These are phyloP conservation scores for Scartelaos histophorus DNA, from an alignment of 2,113 vertebrate species.

Conservation along the genomic window DNA sequence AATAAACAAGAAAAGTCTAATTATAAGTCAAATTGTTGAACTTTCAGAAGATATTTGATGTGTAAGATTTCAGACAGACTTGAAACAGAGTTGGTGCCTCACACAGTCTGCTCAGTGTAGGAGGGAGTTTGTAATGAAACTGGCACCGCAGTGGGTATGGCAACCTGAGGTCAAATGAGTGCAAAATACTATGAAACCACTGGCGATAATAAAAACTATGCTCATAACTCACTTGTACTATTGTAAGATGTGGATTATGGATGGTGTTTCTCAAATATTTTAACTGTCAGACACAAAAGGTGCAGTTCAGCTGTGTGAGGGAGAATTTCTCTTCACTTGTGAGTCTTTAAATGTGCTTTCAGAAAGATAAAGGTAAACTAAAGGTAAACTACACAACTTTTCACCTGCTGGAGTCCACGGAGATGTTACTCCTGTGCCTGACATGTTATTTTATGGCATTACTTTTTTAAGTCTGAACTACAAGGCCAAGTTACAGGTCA, in stretches of 20 bases:
- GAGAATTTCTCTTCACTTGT: neutral
- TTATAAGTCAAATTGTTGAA: no score
- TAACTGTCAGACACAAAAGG: neutral
- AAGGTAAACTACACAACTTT: no score
- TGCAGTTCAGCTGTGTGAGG: neutral
- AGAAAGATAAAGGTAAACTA: no score
- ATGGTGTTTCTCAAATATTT: neutral
- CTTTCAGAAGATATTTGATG: neutral
- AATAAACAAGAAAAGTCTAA: no score
- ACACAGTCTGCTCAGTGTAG: neutral
- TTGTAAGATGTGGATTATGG: neutral
- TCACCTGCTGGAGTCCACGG: no score
- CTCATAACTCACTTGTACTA: neutral
- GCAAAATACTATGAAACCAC: neutral
- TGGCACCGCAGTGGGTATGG: neutral
- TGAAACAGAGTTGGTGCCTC: neutral
- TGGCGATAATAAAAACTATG: neutral
- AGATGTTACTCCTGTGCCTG: no score
- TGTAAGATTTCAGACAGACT: neutral
- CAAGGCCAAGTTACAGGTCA: no score
- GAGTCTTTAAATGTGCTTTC: no score
- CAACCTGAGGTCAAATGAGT: neutral
- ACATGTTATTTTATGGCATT: no score
- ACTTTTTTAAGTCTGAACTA: no score
- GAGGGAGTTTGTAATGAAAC: neutral